phyloP scores from a whole-genome alignment of 2,888 invertebrate genomes.

The Agrochola litura region DNA sequence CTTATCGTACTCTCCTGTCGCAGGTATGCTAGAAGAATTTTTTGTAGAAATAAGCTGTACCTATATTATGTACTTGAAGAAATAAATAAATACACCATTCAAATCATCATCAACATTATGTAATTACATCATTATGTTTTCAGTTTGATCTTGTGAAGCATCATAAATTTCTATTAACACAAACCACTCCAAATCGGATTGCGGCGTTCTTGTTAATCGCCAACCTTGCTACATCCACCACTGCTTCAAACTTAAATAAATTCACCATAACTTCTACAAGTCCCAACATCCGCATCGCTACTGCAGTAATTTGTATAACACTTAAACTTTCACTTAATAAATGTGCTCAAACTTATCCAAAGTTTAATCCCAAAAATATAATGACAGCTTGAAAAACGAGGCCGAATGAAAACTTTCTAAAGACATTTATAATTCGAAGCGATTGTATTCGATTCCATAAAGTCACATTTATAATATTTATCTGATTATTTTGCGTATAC shows the following conservation, averaged over 20 bases:
- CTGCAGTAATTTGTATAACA: conserved; percentile 49
- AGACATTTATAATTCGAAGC: conserved; percentile 33
- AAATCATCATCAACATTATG: background rate
- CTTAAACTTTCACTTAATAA: conserved; percentile 49
- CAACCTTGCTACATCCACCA: background rate
- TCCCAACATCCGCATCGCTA: conserved; percentile 27
- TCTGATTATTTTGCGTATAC: conserved; percentile 32
- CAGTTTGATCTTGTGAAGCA: background rate
- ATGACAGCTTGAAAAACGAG: conserved; percentile 51
- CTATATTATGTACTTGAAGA: background rate
- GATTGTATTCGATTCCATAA: conserved; percentile 37
- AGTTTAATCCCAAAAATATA: conserved; percentile 50
- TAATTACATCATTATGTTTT: background rate
- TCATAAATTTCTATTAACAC: background rate
- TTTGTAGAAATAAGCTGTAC: background rate
- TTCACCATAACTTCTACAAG: background rate
- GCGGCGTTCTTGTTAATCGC: background rate
- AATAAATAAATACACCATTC: background rate
- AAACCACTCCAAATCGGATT: background rate
- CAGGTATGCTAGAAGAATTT: background rate
- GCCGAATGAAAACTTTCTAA: conserved; percentile 42
- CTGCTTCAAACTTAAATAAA: conserved; percentile 13
- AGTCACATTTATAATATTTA: conserved; percentile 51
- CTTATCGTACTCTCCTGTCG: background rate
- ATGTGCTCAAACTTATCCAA: conserved; percentile 39